Conservation (phyloP, 2,888 invertebrate genomes). For the Sinopyrophorus schimmeli region DNA sequence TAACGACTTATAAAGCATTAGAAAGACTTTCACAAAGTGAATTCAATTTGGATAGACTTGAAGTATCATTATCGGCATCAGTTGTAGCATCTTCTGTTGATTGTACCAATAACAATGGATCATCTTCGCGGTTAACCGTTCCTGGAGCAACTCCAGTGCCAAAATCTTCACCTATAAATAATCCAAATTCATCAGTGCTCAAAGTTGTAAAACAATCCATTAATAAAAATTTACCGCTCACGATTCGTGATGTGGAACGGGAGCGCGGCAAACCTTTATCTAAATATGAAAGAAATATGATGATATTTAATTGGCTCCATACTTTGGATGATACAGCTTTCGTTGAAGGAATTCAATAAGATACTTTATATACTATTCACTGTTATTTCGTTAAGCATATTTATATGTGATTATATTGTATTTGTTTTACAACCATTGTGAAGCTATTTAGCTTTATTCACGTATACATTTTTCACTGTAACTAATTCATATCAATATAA, state of each 20-base stretch:
- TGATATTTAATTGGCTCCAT: constrained; percentile 94
- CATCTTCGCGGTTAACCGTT: constrained; percentile 37
- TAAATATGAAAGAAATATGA: constrained; percentile 92
- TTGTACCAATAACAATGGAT: constrained; percentile 30
- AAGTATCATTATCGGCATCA: constrained; percentile 63
- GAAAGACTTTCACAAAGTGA: constrained; percentile 84
- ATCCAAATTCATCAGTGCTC: constrained; percentile 51
- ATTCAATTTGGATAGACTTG: constrained; percentile 76
- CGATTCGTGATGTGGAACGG: constrained; percentile 77
- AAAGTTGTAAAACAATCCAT: constrained; percentile 55
- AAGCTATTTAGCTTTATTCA: constrained; percentile 15
- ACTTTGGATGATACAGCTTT: constrained; percentile 75
- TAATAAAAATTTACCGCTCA: constrained; percentile 63
- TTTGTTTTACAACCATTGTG: constrained; percentile 11
- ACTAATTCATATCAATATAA: constrained; percentile 19
- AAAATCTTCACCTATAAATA: constrained; percentile 39
- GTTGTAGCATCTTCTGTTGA: constrained; percentile 47
- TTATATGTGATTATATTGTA: constrained; percentile 14
- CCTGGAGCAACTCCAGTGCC: constrained; percentile 47
- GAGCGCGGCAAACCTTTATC: constrained; percentile 82
- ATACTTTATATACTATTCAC: constrained; percentile 3
- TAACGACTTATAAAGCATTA: constrained; percentile 80
- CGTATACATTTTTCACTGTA: constrained; percentile 16
- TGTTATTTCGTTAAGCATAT: constrained; percentile 21
- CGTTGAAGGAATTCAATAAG: constrained; percentile 55